Base-by-base conservation (phyloP, 2,113 vertebrate species). In the Murina feae region DNA sequence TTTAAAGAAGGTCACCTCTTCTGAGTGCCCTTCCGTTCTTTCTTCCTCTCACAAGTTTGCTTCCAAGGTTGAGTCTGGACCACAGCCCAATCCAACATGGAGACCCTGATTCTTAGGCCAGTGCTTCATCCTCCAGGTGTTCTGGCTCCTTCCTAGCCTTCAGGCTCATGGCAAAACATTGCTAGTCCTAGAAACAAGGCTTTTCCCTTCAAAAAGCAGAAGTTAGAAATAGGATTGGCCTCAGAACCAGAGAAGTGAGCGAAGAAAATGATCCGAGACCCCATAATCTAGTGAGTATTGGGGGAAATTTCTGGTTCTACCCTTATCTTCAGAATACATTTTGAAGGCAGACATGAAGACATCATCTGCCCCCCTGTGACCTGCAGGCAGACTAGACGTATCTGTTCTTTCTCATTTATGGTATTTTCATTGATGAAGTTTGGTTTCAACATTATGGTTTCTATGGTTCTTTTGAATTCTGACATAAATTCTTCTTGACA, bases 171-270 rank as follows among this genome's bases (percentile, higher is more conserved):
- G 11, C 42, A 49, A 53, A 83, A 91, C 49, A 42, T 39, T 5
- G 20, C 16, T 69, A 72, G 21, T 28, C 32, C 42, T 89, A 49
- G 51, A 51, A 71, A 49, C 9, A 37, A 32, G 68, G 5, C 2
- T 6, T n/a, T 91, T 69, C 25, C 47, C 53, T 35, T 78, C 66
- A 42, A 91, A 91, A 88, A 78, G 35, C 7, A 28, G 32, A 92
- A 71, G n/a, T 18, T 18, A 76, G 76, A 74, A 85, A 92, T 28
- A 90, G 32, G 60, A 80, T 58, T 60, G 37, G 35, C 11, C 32
- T 84, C 25, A 84, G 32, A 74, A 11, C 35, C 65, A 94, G 53
- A 90, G 88, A 89, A 72, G 49, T 71, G 58, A 90, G 28, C 76
- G 58, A 71, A 88, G 42, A 35, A 81, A 47, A 66, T 25, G 89